Base-by-base conservation (phyloP, 2,888 invertebrate species). In the Argyresthia goedartella region DNA sequence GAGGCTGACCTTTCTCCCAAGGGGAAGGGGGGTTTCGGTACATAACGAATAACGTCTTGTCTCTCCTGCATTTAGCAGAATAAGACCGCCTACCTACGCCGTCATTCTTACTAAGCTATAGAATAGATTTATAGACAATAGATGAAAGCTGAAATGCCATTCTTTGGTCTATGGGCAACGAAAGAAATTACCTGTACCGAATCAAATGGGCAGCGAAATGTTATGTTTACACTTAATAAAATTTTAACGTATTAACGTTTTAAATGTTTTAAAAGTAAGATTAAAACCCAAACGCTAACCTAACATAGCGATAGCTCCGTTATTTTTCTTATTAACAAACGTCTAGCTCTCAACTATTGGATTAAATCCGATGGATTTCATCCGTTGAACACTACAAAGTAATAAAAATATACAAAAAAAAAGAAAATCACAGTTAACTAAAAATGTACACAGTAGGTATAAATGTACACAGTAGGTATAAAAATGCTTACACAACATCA, bases 381-480 rank as follows among this genome's bases (percentile, higher is more conserved):
- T 85, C 80, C 80, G 69, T 68, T 74, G 76, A 71, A 65, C 69
- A 73, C 54, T 65, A 66, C 33, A 50, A 73, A 69, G 66, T 72
- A 69, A 71, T 69, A 68, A 46, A 42, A 43, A 52, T 11, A 67
- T 69, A 63, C 71, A 73, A 67, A 65, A 70, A 64, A 58, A 62
- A 67, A 69, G 66, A 71, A 70, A 81, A 85, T 81, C 82, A 85
- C 82, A 82, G 80, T 78, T 77, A 76, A 69, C 61, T 61, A 75
- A 75, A 76, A 69, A 71, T 70, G 71, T 70, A 81, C 66, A 73
- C 66, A 67, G 68, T 67, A 50, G 25, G 25, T 25, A 25, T 25
- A 25, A 53, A 54, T 70, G 71, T 70, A 81, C 66, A 73, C 66
- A 67, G 68, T 67, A 50, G 25, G 25, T 25, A 25, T 25, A 25